Evolutionary conservation across 2,888 invertebrate species (phyloP).

Genomic region (Seladonia tumulorum): DNA sequence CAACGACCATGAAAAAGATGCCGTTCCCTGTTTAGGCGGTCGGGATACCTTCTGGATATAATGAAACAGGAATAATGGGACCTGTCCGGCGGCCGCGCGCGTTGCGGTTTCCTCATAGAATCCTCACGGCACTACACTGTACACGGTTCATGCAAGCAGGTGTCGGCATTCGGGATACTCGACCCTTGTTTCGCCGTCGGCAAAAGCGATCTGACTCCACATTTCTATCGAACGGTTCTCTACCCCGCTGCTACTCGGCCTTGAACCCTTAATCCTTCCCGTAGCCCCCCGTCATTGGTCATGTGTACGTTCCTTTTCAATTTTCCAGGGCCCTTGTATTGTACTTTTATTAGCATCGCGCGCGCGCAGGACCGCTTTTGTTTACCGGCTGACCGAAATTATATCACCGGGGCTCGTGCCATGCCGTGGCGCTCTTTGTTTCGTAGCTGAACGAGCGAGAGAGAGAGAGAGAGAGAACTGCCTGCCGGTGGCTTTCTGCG

Average conservation of each 20-base stretch:
- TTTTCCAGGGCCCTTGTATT: slow-evolving; percentile 44
- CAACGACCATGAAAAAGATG: slow-evolving; percentile 36
- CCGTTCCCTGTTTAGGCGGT: slow-evolving; percentile 7
- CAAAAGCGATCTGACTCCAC: slow-evolving; percentile 24
- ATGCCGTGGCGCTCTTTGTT: slow-evolving; percentile 33
- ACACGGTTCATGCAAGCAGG: slow-evolving; percentile 40
- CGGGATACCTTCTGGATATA: slow-evolving; percentile 34
- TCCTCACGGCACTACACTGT: slow-evolving; percentile 9
- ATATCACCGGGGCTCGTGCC: slow-evolving; percentile 44
- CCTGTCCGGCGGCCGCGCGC: slow-evolving; percentile 67
- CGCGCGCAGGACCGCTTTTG: slow-evolving; percentile 41
- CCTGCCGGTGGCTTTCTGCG: neutral
- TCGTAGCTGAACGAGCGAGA: slow-evolving; percentile 38
- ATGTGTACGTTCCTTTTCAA: slow-evolving; percentile 23
- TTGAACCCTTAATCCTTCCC: slow-evolving; percentile 66
- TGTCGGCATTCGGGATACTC: slow-evolving; percentile 46
- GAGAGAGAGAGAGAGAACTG: neutral
- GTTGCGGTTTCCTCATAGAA: slow-evolving; percentile 62
- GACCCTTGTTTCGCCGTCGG: slow-evolving; percentile 57
- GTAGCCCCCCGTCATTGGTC: slow-evolving; percentile 38
- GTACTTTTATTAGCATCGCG: slow-evolving; percentile 57
- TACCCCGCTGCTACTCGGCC: slow-evolving; percentile 54
- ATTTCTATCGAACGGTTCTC: slow-evolving; percentile 41
- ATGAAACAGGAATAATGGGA: slow-evolving; percentile 74
- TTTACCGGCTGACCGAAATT: slow-evolving; percentile 47